phyloP scores from a whole-genome alignment of 92 coral and sea anemone species.

The Blastomussa wellsi region DNA sequence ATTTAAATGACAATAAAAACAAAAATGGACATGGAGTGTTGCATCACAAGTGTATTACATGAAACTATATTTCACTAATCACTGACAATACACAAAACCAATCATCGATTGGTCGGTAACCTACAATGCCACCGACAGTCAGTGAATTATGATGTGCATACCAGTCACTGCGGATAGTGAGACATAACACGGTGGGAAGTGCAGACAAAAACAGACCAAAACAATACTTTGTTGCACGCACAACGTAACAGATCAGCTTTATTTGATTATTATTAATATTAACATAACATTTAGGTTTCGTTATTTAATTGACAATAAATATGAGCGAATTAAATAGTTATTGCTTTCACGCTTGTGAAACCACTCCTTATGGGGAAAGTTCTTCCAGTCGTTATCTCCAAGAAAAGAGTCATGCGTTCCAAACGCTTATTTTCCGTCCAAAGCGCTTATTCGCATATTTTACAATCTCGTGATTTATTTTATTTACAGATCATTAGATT shows the following conservation, averaged over 20 bases:
- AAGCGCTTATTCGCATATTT: background rate
- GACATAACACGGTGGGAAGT: background rate
- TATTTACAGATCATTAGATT: background rate
- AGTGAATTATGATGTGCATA: background rate
- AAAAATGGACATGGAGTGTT: background rate
- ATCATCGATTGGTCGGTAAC: background rate
- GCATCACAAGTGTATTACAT: background rate
- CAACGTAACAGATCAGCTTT: background rate
- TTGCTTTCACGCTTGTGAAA: background rate
- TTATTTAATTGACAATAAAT: slow-evolving; percentile 4
- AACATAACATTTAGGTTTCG: background rate
- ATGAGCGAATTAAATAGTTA: background rate
- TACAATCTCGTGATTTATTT: background rate
- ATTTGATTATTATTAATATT: background rate
- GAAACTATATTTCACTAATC: background rate
- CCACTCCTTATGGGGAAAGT: background rate
- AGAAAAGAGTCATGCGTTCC: background rate
- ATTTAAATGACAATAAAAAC: background rate
- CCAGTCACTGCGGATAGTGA: background rate
- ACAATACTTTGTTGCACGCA: background rate
- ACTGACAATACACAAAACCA: background rate
- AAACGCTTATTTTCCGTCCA: background rate
- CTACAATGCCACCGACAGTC: background rate
- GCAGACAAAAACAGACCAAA: background rate
- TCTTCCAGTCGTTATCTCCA: background rate